These are phyloP conservation scores for Drosophila fulvimacula DNA, from an alignment of 2,888 invertebrate species.

Conservation along the genomic window DNA sequence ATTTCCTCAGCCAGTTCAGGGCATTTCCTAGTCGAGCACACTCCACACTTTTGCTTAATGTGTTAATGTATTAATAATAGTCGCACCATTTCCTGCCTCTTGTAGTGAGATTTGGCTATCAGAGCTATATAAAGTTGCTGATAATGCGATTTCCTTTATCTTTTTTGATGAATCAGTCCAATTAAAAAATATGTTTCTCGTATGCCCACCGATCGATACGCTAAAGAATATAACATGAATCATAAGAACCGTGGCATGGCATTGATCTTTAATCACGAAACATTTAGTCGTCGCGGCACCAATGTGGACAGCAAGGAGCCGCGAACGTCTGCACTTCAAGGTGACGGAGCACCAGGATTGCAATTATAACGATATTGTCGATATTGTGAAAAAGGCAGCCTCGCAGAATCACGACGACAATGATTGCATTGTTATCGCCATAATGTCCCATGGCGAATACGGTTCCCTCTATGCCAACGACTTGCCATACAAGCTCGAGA, in stretches of 20 bases:
- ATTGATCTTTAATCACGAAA: conserved; percentile 95
- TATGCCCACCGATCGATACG: conserved; percentile 89
- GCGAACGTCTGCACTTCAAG: conserved; percentile 89
- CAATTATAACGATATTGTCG: conserved; percentile 88
- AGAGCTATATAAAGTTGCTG: neutral
- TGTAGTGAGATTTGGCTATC: neutral
- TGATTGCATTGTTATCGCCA: conserved; percentile 93
- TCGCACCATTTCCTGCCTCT: neutral
- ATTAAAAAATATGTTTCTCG: conserved; percentile 84
- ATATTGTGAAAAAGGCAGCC: conserved; percentile 88
- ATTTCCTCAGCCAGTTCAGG: conserved; percentile 33
- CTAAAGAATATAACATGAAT: conserved; percentile 94
- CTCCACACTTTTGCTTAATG: no score
- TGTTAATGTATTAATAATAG: neutral
- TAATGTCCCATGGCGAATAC: conserved; percentile 95
- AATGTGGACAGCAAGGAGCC: conserved; percentile 93
- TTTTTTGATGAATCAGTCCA: conserved; percentile 20
- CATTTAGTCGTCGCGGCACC: conserved; percentile 93
- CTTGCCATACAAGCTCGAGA: conserved; percentile 92
- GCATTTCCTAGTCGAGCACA: no score
- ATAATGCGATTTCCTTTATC: neutral
- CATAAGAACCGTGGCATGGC: conserved; percentile 93
- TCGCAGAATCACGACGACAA: conserved; percentile 91
- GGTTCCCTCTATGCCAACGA: conserved; percentile 95
- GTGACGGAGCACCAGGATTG: conserved; percentile 90